A percentile compares a stretch with the other conserved stretches of the same genome.
Conservation (phyloP, 2,113 vertebrate genomes). For the Xyrauchen texanus region DNA sequence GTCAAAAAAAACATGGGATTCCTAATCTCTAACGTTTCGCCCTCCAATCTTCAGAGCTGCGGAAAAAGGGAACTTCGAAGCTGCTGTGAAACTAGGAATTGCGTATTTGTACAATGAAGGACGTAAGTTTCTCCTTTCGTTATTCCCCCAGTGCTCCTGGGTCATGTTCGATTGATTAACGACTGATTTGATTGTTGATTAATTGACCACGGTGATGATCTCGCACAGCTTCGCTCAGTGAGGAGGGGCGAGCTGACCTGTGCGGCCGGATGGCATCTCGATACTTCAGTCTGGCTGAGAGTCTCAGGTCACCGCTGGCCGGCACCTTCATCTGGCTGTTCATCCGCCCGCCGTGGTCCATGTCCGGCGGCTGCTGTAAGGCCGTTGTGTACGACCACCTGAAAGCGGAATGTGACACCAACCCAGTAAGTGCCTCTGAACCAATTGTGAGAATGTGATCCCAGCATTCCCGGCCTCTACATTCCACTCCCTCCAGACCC, state of each 20-base stretch:
- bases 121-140: constrained; percentile 78
- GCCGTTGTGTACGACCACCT: constrained; percentile 92
- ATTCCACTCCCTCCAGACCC: no score
- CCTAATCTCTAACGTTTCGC: no score
- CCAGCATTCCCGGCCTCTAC: no score
- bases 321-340: constrained; percentile 95
- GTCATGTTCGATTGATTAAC: neutral
- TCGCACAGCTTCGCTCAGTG: constrained; percentile 82
- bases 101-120: constrained; percentile 99
- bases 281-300: constrained; percentile 90
- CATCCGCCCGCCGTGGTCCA: constrained; percentile 94
- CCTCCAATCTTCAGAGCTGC: constrained; percentile 80
- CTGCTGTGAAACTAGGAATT: constrained; percentile 93
- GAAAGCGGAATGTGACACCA: constrained; percentile 80
- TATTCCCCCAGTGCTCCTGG: neutral
- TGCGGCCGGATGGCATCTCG: constrained; percentile 89
- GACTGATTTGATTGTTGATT: neutral
- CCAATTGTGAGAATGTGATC: no score
- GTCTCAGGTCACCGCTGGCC: constrained; percentile 69
- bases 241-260: constrained; percentile 89
- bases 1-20: no score
- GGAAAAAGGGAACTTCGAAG: constrained; percentile 95
- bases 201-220: neutral
- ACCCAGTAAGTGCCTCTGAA: constrained; percentile 60
- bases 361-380: constrained; percentile 94